Evolutionary conservation across 2,888 invertebrate species (phyloP).

Genomic region (Bibio marci): DNA sequence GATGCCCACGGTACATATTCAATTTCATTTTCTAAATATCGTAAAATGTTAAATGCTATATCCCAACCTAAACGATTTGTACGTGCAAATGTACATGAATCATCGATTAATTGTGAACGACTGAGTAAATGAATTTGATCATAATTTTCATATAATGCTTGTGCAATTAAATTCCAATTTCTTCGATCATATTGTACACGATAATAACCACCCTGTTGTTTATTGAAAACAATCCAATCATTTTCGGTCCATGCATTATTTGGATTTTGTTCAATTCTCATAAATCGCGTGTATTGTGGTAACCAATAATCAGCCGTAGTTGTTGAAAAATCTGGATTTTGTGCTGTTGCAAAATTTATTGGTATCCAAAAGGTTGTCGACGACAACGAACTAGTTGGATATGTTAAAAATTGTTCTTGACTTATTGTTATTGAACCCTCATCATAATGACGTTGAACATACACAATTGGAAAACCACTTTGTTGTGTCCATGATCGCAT

Average conservation of each 20-base stretch:
- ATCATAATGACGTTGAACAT: conserved; percentile 15
- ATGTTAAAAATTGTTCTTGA: not conserved
- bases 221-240: conserved; percentile 33
- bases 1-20: conserved; percentile 53
- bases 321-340: conserved; percentile 17
- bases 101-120: conserved; percentile 73
- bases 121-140: conserved; percentile 53
- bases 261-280: not conserved
- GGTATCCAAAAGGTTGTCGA: conserved; percentile 20
- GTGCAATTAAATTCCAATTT: conserved; percentile 48
- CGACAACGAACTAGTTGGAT: not conserved
- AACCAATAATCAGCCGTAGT: conserved; percentile 16
- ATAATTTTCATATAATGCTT: conserved; percentile 16
- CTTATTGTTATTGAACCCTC: not conserved
- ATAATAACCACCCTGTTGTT: conserved; percentile 34
- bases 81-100: conserved; percentile 40
- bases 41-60: conserved; percentile 31
- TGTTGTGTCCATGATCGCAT: conserved; percentile 38
- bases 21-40: conserved; percentile 41
- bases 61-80: not conserved
- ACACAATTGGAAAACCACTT: conserved; percentile 35
- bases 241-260: not conserved
- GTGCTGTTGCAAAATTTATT: conserved; percentile 18
- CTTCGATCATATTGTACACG: conserved; percentile 50
- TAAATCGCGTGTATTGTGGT: not conserved